Conservation (phyloP, 1,140 invertebrate species). For the Camponotus vicinus region DNA sequence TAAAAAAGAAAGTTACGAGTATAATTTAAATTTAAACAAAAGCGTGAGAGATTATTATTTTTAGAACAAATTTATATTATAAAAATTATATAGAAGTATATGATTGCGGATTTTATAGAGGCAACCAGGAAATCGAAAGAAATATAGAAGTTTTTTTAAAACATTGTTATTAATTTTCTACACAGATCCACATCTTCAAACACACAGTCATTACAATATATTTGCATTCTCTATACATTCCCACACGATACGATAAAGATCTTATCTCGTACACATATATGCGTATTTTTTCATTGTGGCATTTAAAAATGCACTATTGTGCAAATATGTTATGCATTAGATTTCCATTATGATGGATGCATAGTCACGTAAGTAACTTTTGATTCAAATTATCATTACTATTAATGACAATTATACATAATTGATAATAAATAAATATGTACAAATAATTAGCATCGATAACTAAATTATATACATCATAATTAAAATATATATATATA, state of each 20-base stretch:
- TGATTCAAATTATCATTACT: constrained; percentile 21
- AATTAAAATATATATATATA: neutral
- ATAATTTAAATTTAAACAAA: neutral
- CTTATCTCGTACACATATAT: constrained; percentile 3
- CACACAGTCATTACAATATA: constrained; percentile 30
- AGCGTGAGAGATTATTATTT: neutral
- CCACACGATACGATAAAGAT: constrained; percentile 6
- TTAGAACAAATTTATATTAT: neutral
- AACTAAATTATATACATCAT: neutral
- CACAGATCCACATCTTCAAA: constrained; percentile 59
- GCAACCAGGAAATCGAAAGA: neutral
- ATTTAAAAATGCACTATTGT: constrained; percentile 35
- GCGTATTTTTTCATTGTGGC: neutral
- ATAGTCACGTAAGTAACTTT: constrained; percentile 1
- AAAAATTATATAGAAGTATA: neutral
- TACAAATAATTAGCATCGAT: neutral
- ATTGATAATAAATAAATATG: neutral
- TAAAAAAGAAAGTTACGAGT: neutral
- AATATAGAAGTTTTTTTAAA: constrained; percentile 44
- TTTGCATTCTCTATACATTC: constrained; percentile 5
- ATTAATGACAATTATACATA: neutral
- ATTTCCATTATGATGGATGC: constrained; percentile 13
- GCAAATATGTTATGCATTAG: constrained; percentile 39
- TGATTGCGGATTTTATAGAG: neutral
- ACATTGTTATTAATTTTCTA: constrained; percentile 71